Percentiles rank a stretch among this genome's conserved stretches.
Conservation (phyloP, 2,888 invertebrate genomes). For the Cremastinae sp. region DNA sequence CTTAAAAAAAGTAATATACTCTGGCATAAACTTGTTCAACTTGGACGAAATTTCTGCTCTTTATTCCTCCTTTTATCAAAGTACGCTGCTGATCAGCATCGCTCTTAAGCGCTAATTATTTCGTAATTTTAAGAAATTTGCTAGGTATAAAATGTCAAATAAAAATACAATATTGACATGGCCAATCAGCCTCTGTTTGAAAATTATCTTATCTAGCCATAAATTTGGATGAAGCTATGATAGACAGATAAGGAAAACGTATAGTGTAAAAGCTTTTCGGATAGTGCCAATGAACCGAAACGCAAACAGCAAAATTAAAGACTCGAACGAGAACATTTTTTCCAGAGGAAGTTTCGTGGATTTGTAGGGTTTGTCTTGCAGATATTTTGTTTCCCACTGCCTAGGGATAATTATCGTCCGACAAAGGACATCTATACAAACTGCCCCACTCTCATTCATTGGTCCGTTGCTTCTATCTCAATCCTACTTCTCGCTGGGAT, state of each 20-base stretch:
- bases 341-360: constrained; percentile 36
- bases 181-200: constrained; percentile 68
- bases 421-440: constrained; percentile 60
- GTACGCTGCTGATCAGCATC: constrained; percentile 21
- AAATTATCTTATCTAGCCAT: constrained; percentile 70
- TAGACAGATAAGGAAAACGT: constrained; percentile 7
- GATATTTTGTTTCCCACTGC: constrained; percentile 57
- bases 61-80: constrained; percentile 17
- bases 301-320: no score
- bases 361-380: constrained; percentile 27
- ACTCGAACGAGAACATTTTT: constrained; percentile 52
- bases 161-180: constrained; percentile 77
- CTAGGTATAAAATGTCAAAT: constrained; percentile 71
- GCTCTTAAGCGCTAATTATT: constrained; percentile 72
- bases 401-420: constrained; percentile 69
- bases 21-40: constrained; percentile 42
- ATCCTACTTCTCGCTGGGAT: constrained; percentile 12
- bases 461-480: constrained; percentile 13
- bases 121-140: constrained; percentile 76
- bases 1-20: constrained; percentile 61
- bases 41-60: constrained; percentile 61
- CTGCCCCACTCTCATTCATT: constrained; percentile 31
- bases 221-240: constrained; percentile 36
- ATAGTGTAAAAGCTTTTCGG: constrained; percentile 37
- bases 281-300: constrained; percentile 52